These are phyloP conservation scores for Xenopus tropicalis DNA, from an alignment of 2,113 vertebrate species.

Conservation along the genomic window UCB_Xtro_10.0 CM004443.2:103897001-103897500, in stretches of 20 bases:
- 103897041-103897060: slow-evolving; percentile 31
- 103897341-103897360: not conserved
- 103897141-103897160: not conserved
- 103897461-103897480: no score
- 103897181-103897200: not conserved
- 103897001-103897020: not conserved
- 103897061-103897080: not conserved
- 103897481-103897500: not conserved
- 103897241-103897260: no score
- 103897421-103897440: not conserved
- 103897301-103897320: not conserved
- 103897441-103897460: not conserved
- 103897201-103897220: no score
- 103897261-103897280: no score
- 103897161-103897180: not conserved
- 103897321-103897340: not conserved
- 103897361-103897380: not conserved
- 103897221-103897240: no score
- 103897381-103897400: not conserved
- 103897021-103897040: slow-evolving; percentile 14
- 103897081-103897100: not conserved
- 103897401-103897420: no score
- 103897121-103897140: not conserved
- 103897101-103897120: not conserved
- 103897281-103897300: no score